Evolutionary conservation across 2,797 vertebrate genomes (phyloP).

Genomic region (Myotis vivesi): DNA sequence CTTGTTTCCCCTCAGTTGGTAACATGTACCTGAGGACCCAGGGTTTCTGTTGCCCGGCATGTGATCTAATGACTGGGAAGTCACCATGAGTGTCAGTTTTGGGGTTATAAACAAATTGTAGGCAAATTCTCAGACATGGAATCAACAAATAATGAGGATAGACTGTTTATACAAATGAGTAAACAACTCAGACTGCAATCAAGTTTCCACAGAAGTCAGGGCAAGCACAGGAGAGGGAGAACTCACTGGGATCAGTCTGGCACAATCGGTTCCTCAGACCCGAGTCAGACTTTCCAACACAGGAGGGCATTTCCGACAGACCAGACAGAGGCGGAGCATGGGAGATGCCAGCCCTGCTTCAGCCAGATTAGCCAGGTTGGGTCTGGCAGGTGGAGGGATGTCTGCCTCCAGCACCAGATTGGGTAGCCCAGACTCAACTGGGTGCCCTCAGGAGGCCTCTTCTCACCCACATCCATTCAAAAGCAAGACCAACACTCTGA

Average conservation of each 20-base stretch:
- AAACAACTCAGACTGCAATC: background rate
- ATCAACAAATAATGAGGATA: background rate
- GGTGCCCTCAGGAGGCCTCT: background rate
- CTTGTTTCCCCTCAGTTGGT: background rate
- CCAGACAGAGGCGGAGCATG: background rate
- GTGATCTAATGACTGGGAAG: background rate
- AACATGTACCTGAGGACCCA: background rate
- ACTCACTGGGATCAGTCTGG: background rate
- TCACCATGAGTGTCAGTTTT: background rate
- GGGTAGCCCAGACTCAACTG: background rate
- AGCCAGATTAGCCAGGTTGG: background rate
- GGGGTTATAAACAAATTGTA: background rate
- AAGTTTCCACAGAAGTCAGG: background rate
- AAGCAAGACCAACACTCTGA: background rate
- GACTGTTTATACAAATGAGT: background rate
- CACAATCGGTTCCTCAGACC: background rate
- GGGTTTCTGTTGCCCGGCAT: background rate
- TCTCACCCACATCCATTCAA: background rate
- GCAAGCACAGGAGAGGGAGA: background rate
- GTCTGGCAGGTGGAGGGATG: background rate
- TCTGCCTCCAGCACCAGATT: background rate
- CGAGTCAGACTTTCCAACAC: background rate
- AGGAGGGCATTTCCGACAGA: background rate
- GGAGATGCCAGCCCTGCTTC: background rate
- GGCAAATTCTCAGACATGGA: background rate